These are phyloP conservation scores for Clarias gariepinus DNA, from an alignment of 2,113 vertebrate species.

Conservation along the genomic window DNA sequence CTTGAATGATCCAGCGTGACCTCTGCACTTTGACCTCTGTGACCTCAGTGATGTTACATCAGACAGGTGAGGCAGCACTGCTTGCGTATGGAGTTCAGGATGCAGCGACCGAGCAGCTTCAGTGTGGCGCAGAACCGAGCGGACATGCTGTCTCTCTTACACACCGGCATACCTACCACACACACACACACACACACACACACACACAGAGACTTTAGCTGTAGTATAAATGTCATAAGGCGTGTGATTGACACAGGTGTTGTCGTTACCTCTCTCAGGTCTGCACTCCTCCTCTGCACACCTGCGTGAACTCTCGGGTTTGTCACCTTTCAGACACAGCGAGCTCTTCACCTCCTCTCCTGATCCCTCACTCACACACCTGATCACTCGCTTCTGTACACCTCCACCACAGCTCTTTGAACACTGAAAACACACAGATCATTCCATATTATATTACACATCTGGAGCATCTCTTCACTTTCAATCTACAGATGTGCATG, in stretches of 20 bases:
- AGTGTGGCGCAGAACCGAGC: conserved; percentile 86
- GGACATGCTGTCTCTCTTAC: conserved; percentile 86
- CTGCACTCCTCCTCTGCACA: conserved; percentile 71
- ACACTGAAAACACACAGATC: conserved; percentile 63
- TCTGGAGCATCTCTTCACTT: not conserved
- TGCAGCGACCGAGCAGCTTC: conserved; percentile 83
- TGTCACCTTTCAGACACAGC: conserved; percentile 64
- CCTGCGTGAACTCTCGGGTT: conserved; percentile 67
- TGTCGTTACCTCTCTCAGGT: conserved; percentile 56
- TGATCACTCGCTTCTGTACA: conserved; percentile 65
- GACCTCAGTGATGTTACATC: conserved; percentile 39
- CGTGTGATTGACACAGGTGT: not conserved
- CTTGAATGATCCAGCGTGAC: conserved; percentile 5
- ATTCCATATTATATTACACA: not conserved
- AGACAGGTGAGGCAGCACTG: conserved; percentile 87
- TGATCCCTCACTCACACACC: conserved; percentile 61
- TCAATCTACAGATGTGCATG: not conserved
- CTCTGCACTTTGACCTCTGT: conserved; percentile 31
- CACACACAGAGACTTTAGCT: not conserved
- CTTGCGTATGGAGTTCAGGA: conserved; percentile 75
- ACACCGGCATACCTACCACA: conserved; percentile 67
- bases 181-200: conserved; percentile 33
- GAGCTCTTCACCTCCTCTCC: conserved; percentile 58
- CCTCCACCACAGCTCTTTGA: conserved; percentile 71
- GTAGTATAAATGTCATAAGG: not conserved